Conservation (phyloP, 1,140 invertebrate species). For the Drosophila takahashii region DNA sequence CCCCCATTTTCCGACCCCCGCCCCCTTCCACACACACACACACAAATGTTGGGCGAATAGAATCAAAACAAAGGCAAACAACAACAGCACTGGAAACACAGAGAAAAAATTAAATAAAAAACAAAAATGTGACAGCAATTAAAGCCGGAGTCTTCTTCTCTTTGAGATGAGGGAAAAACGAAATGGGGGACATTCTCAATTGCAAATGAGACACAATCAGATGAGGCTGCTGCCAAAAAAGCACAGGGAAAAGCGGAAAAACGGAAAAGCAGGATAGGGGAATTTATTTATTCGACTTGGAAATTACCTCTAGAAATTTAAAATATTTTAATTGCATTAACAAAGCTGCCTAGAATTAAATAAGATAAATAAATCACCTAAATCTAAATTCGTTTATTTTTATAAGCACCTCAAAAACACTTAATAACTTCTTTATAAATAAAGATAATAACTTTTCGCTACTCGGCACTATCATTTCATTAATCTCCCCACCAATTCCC, state of each 20-base stretch:
- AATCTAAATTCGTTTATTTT: too few species aligned
- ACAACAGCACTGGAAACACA: slow-evolving; percentile 20
- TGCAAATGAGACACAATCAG: slow-evolving; percentile 53
- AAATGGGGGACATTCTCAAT: slow-evolving; percentile 22
- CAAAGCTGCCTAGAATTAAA: too few species aligned
- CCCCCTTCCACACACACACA: background rate
- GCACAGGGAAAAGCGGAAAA: background rate
- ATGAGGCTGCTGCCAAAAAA: slow-evolving; percentile 9
- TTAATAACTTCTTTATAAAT: too few species aligned
- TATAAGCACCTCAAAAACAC: too few species aligned
- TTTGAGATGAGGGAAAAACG: background rate
- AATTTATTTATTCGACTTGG: background rate
- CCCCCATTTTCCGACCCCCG: background rate
- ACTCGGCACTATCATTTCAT: slow-evolving; percentile 29
- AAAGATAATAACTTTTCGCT: slow-evolving; percentile 21
- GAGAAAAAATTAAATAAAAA: slow-evolving; percentile 25
- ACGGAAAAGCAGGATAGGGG: background rate
- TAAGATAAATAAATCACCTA: too few species aligned
- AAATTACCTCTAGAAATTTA: slow-evolving; percentile 1
- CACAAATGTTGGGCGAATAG: slow-evolving; percentile 28
- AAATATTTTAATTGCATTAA: too few species aligned
- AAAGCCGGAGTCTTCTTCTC: slow-evolving; percentile 33
- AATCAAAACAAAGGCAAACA: slow-evolving; percentile 50
- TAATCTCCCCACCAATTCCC: slow-evolving; percentile 8
- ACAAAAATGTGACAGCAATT: slow-evolving; percentile 62